Percentiles rank a stretch among this genome's conserved stretches.
Evolutionary conservation across 1,140 invertebrate genomes (phyloP).

Genomic region (Archivesica marissinica): DNA sequence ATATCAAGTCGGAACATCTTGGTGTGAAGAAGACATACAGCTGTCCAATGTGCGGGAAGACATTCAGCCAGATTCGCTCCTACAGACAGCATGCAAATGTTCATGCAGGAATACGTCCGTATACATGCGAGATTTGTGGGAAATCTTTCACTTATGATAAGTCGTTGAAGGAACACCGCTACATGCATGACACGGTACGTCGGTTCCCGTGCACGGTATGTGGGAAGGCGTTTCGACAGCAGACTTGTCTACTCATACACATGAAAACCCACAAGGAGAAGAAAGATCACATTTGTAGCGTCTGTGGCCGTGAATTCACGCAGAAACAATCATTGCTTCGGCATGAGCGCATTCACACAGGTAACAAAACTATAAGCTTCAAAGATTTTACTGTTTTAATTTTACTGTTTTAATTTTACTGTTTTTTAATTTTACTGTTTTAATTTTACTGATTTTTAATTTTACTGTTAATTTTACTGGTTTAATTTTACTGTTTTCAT

Average conservation of each 20-base stretch:
- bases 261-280: constrained; percentile 73
- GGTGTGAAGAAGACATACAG: constrained; percentile 71
- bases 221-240: constrained; percentile 73
- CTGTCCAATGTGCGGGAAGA: constrained; percentile 78
- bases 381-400: too few relatives aligned
- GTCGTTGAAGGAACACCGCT: constrained; percentile 74
- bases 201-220: constrained; percentile 72
- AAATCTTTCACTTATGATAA: constrained; percentile 76
- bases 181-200: constrained; percentile 72
- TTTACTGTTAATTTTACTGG: too few relatives aligned
- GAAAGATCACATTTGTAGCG: constrained; percentile 74
- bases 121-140: constrained; percentile 75
- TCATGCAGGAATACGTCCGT: constrained; percentile 74
- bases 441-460: too few relatives aligned
- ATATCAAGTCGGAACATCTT: constrained; percentile 75
- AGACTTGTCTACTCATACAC: constrained; percentile 71
- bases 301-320: constrained; percentile 78
- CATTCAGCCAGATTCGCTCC: constrained; percentile 75
- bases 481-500: too few relatives aligned
- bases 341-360: constrained; percentile 78
- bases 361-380: too few relatives aligned
- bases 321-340: constrained; percentile 76
- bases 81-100: constrained; percentile 77
- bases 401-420: too few relatives aligned
- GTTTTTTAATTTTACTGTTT: too few relatives aligned